These are phyloP conservation scores for Menura novaehollandiae DNA, from an alignment of 2,113 vertebrate species.

Conservation along the genomic window DNA sequence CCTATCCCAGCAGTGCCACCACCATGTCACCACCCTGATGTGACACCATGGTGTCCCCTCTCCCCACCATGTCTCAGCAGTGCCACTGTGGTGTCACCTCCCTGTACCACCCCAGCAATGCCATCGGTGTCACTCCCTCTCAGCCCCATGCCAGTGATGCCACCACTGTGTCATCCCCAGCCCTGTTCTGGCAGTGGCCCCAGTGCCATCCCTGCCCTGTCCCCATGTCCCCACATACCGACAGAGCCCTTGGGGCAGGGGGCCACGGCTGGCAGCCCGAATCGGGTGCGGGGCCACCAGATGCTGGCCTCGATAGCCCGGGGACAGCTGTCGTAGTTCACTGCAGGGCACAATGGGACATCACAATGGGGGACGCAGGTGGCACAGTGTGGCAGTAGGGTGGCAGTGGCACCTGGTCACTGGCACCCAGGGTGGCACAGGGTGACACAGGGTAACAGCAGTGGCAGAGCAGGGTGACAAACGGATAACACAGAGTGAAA, in stretches of 20 bases:
- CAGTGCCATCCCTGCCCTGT: rapidly evolving
- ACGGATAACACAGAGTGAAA: neutral
- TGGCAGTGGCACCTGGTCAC: neutral
- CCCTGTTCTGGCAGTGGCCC: neutral
- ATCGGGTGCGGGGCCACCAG: slow-evolving; percentile 96
- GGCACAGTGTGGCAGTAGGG: neutral
- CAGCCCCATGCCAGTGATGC: too few relatives aligned
- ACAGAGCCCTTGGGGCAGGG: slow-evolving; percentile 89
- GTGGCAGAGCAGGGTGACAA: neutral
- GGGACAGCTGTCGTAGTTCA: slow-evolving; percentile 97
- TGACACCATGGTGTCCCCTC: neutral
- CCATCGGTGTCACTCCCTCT: too few relatives aligned
- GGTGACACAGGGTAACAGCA: neutral
- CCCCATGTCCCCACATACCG: slow-evolving; percentile 60
- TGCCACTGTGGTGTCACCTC: neutral
- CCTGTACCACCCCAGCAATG: neutral
- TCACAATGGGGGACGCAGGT: neutral
- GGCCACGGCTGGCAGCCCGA: slow-evolving; percentile 89
- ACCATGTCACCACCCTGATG: too few relatives aligned
- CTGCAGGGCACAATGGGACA: slow-evolving; percentile 51
- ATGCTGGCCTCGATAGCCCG: slow-evolving; percentile 88
- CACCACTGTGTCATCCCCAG: neutral
- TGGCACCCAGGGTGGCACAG: slow-evolving; percentile 9
- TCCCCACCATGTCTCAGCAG: neutral
- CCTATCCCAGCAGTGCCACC: neutral